Conservation (phyloP, 2,888 invertebrate species). For the Esperia sulphurella region DNA sequence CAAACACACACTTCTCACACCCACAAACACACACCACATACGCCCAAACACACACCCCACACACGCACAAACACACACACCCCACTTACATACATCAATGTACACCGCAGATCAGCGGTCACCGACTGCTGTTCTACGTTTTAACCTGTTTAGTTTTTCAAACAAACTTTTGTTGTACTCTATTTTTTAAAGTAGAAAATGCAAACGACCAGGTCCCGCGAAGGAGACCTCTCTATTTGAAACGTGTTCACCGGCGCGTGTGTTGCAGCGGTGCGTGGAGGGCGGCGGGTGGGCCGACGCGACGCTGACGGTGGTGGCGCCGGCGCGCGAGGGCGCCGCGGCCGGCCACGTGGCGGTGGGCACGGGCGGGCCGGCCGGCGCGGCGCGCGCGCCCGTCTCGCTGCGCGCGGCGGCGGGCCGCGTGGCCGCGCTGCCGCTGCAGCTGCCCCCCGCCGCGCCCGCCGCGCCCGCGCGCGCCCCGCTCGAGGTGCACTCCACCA, state of each 20-base stretch:
- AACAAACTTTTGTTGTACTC: no score
- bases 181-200: no score
- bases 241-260: no score
- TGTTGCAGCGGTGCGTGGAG: conserved; percentile 29
- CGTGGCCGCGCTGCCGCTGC: conserved; percentile 11
- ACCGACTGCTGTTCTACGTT: not conserved
- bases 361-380: conserved; percentile 5
- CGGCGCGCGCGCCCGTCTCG: conserved; percentile 17
- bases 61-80: no score
- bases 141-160: no score
- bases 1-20: no score
- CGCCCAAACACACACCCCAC: no score
- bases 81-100: no score
- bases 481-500: conserved; percentile 89
- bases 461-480: conserved; percentile 68
- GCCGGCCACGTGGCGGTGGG: conserved; percentile 20
- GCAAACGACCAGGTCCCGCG: no score
- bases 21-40: no score
- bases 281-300: conserved; percentile 18
- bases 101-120: no score
- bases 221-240: no score
- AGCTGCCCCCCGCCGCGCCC: conserved; percentile 15
- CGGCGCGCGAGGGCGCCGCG: conserved; percentile 33
- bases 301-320: conserved; percentile 39
- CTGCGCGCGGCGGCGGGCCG: conserved; percentile 18